Base-by-base conservation (phyloP, 2,888 invertebrate genomes). In the Drepanosiphum platanoidis region DNA sequence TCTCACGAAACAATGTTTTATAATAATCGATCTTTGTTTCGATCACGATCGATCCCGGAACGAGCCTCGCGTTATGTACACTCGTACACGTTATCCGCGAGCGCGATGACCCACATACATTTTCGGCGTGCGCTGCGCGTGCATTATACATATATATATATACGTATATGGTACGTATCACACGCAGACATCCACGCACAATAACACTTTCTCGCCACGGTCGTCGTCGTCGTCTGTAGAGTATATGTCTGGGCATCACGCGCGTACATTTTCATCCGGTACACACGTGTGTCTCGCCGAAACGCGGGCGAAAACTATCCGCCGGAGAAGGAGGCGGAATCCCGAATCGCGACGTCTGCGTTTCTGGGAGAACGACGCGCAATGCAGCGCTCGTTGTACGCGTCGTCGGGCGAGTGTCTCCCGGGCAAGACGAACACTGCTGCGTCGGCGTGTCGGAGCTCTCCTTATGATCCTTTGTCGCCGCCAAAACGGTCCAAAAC, bases 11-110 rank as follows among this genome's bases (percentile, higher is more conserved):
- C 70, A 74, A 83, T 66, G 77, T 84, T 39, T 77, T 70, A 77
- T 27, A 77, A 84, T 84, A 77, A 84, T 84, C 84, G 77, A 84
- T 84, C 84, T 77, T 77, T 84, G 84, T 84, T 84, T 77, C 68
- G 84, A 84, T 84, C 84, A 84, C 84, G 84, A 84, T 84, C 84
- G 58, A 75, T 84, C 77, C 77, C 75, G 84, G 84, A 84, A 77
- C 84, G 84, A 68, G 84, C 61, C n/a, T 8, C 71, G 71, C 61
- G 18, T 27, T 11, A 27, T 61, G 22, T 27, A 61, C 15, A 34
- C 18, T 34, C 18, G 32, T 68, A 68, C 68, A 58, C 34, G 30
- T n/a, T 34, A 61, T 70, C 70, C 52, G 9, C 32, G n/a, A 32
- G n/a, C 66, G 34, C 30, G 8, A 66, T 83, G 83, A 83, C 83